These are phyloP conservation scores for Bubo scandiacus DNA, from an alignment of 2,113 vertebrate species.

Conservation along the genomic window DNA sequence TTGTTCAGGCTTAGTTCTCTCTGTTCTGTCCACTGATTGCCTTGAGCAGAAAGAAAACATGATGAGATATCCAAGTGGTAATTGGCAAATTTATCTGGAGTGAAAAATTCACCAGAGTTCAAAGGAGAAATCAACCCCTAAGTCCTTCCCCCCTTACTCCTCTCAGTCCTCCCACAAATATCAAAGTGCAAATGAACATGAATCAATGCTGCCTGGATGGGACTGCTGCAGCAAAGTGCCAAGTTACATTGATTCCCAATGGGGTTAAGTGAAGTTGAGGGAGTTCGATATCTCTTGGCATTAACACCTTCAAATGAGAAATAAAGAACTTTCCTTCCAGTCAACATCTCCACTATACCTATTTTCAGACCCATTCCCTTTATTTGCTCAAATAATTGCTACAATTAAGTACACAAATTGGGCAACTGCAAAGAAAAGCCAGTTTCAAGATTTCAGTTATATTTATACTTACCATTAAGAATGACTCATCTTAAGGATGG, in stretches of 20 bases:
- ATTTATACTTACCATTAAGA: neutral
- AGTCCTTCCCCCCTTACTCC: neutral
- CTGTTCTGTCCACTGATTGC: neutral
- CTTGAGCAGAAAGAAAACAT: neutral
- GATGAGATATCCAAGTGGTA: neutral
- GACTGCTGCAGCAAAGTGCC: neutral
- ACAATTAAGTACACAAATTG: neutral
- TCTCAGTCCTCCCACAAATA: neutral
- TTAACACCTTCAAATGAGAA: neutral
- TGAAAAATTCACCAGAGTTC: neutral
- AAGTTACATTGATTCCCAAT: neutral
- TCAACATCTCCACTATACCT: neutral
- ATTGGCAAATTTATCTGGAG: neutral
- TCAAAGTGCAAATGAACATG: neutral
- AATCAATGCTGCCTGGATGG: neutral
- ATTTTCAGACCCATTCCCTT: neutral
- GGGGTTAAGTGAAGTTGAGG: constrained; percentile 17
- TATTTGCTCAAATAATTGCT: neutral
- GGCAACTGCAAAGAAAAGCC: neutral
- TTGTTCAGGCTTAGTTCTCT: neutral
- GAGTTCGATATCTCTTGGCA: neutral
- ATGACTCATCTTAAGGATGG: neutral
- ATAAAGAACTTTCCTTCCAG: neutral
- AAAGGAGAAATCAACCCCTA: neutral
- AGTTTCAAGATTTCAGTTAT: neutral